Evolutionary conservation across 2,113 vertebrate species (phyloP).

Genomic region (Naja naja): DNA sequence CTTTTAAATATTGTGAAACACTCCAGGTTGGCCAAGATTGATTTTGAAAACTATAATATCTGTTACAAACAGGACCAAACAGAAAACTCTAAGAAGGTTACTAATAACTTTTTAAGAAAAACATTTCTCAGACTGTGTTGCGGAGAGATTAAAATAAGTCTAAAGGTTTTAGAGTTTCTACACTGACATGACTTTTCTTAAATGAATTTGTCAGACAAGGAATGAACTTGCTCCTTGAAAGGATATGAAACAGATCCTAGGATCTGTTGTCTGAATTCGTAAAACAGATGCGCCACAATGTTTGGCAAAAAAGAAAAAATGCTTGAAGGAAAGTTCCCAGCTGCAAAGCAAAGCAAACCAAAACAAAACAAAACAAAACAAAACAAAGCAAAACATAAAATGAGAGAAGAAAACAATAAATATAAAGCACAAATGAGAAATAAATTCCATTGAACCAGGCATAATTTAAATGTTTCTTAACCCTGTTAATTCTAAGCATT

Average conservation of each 20-base stretch:
- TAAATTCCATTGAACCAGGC: not conserved
- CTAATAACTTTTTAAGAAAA: not conserved
- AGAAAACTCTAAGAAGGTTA: not conserved
- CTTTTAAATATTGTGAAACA: not conserved
- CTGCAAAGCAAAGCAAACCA: too few relatives aligned
- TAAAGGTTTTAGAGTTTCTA: not conserved
- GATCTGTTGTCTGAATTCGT: constrained; percentile 35
- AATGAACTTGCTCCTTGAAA: constrained; percentile 11
- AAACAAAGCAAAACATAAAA: not conserved
- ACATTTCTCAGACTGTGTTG: not conserved
- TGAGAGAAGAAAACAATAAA: not conserved
- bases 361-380: too few relatives aligned
- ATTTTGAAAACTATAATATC: not conserved
- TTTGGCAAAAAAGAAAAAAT: not conserved
- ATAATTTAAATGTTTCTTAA: not conserved
- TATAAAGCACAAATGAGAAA: not conserved
- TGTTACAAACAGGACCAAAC: not conserved
- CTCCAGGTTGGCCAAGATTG: not conserved
- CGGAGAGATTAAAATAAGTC: constrained; percentile 31
- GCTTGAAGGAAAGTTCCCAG: not conserved
- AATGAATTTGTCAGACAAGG: not conserved
- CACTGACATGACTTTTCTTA: constrained; percentile 35
- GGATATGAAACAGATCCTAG: constrained; percentile 12
- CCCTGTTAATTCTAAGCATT: not conserved
- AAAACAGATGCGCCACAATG: constrained; percentile 25